Conservation (phyloP, 2,888 invertebrate genomes). For the Melinopterus prodromus region DNA sequence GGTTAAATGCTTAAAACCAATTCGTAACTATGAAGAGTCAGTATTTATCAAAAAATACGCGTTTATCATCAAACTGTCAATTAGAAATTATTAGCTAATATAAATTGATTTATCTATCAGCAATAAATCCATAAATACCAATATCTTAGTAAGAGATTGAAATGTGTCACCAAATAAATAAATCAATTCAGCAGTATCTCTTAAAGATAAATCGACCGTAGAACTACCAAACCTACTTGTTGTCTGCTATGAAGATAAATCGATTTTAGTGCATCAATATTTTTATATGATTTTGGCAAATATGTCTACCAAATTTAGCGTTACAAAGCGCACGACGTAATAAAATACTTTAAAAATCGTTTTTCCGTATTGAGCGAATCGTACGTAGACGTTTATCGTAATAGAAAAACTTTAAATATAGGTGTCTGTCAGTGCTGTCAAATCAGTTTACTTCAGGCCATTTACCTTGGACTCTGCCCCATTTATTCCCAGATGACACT, state of each 20-base stretch:
- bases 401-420: not conserved
- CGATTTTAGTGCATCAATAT: slow-evolving; percentile 30
- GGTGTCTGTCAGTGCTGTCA: slow-evolving; percentile 12
- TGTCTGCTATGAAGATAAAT: slow-evolving; percentile 55
- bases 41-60: no score
- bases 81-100: not conserved
- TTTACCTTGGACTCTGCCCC: slow-evolving; percentile 15
- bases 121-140: not conserved
- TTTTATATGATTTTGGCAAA: not conserved
- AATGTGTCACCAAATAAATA: not conserved
- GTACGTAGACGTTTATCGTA: not conserved
- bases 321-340: no score
- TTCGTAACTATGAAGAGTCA: no score
- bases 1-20: no score
- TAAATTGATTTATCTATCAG: not conserved
- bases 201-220: slow-evolving; percentile 54
- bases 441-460: slow-evolving; percentile 26
- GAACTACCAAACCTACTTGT: slow-evolving; percentile 48
- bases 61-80: not conserved
- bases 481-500: slow-evolving; percentile 31
- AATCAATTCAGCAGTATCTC: slow-evolving; percentile 51
- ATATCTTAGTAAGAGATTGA: not conserved
- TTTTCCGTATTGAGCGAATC: not conserved
- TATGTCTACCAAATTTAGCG: not conserved
- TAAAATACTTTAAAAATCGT: no score